Base-by-base conservation (phyloP, 1,140 invertebrate genomes). In the Neodiprion pinetum region DNA sequence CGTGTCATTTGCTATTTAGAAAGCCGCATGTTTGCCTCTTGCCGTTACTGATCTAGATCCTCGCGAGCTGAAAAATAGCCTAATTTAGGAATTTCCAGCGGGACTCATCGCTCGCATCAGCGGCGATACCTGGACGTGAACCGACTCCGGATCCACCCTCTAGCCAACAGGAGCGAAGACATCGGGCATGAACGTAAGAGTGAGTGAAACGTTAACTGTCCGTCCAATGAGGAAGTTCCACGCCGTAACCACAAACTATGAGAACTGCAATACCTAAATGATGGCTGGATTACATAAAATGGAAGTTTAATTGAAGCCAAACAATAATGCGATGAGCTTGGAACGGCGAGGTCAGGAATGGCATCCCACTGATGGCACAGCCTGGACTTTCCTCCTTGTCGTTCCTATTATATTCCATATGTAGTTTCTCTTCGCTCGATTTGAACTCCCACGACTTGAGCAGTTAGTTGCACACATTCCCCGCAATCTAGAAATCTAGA, bases 401-500 rank as follows among this genome's bases (percentile, higher is more conserved):
- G 80, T 84, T 84, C 80, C 82, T 85, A 86, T 86, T 84, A 83
- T 84, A 88, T 88, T 87, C 86, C 86, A 85, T 80, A 83, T 83
- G 82, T 82, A 79, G 81, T 75, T 78, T 80, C 83, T 80, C 82
- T 50, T 75, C 77, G 74, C 74, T 53, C 66, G 17, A 70, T 73
- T 79, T 78, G 79, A 11, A 83, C 85, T 86, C 84, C 82, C 81
- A 85, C 85, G 82, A 86, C 78, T 82, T 78, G 81, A 4, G n/a
- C 84, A 86, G 85, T 87, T 40, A 5, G 28, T 40, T 86, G 83
- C 85, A 83, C 81, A 83, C 85, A 86, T 88, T 88, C 83, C 76
- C 83, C 78, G 82, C 85, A 86, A 87, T 87, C 84, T 85, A 86
- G 83, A 86, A 86, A 87, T 87, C 85, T 87, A 86, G 85, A 86